These are phyloP conservation scores for Lagodon rhomboides DNA, from an alignment of 2,797 vertebrate genomes.

Conservation along the genomic window DNA sequence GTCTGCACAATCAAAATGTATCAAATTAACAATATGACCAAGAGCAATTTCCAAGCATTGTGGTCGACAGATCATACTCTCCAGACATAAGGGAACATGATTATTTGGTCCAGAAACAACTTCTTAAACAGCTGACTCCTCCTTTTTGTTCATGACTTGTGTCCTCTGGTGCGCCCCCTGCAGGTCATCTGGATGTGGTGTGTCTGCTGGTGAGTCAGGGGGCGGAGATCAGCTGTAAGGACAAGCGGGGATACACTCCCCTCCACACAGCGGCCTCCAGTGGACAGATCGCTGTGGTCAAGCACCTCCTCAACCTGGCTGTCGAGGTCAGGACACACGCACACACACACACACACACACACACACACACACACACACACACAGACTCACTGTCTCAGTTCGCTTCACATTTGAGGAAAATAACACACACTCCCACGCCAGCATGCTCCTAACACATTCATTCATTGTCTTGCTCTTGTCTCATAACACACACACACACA, in stretches of 20 bases:
- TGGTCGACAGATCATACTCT: no score
- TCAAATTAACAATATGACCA: no score
- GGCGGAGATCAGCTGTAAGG: constrained; percentile 95
- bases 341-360: constrained; percentile 19
- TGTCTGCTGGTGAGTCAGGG: constrained; percentile 94
- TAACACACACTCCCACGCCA: neutral
- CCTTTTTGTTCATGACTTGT: neutral
- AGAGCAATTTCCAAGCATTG: neutral
- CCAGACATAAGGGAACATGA: no score
- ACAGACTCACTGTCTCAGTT: neutral
- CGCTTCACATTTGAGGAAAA: neutral
- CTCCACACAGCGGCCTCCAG: constrained; percentile 95
- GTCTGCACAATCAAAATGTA: no score
- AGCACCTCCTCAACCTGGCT: constrained; percentile 94
- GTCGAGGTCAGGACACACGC: constrained; percentile 87
- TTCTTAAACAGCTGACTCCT: neutral
- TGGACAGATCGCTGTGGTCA: constrained; percentile 94
- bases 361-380: constrained; percentile 12
- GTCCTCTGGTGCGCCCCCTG: constrained; percentile 38
- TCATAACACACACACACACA: neutral
- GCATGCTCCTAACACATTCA: neutral
- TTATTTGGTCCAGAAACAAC: neutral
- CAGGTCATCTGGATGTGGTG: constrained; percentile 96
- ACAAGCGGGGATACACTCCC: constrained; percentile 97
- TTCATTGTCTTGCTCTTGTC: neutral